These are phyloP conservation scores for Gandaritis pyraliata DNA, from an alignment of 2,888 invertebrate genomes.

Conservation along the genomic window DNA sequence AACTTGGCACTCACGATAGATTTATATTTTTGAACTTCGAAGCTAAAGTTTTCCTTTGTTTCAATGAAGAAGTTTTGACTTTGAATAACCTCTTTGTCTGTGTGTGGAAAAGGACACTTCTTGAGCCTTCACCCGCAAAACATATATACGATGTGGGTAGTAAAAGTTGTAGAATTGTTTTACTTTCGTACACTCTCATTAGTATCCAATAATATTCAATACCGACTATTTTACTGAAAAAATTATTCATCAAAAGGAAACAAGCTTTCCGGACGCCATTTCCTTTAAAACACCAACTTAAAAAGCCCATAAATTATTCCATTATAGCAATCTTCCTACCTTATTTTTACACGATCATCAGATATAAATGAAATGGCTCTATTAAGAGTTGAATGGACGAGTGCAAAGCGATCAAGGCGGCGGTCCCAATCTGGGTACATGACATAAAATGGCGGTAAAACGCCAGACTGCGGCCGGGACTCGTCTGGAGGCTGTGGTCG, in stretches of 20 bases:
- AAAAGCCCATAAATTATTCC: slow-evolving; percentile 39
- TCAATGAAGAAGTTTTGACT: slow-evolving; percentile 20
- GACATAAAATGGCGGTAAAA: slow-evolving; percentile 75
- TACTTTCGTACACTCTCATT: too few relatives aligned
- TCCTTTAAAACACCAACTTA: slow-evolving; percentile 21
- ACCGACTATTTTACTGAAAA: too few relatives aligned
- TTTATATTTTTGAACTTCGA: slow-evolving; percentile 41
- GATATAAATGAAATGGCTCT: slow-evolving; percentile 72
- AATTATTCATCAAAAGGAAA: slow-evolving; percentile 4
- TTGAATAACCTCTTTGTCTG: background rate
- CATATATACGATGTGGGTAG: too few relatives aligned
- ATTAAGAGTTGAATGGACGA: slow-evolving; percentile 70
- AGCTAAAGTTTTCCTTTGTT: slow-evolving; percentile 34
- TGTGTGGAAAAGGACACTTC: background rate
- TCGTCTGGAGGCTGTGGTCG: slow-evolving; percentile 27
- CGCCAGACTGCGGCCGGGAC: slow-evolving; percentile 56
- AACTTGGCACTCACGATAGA: slow-evolving; percentile 48
- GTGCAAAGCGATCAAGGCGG: slow-evolving; percentile 71
- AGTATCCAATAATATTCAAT: too few relatives aligned
- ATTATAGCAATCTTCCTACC: slow-evolving; percentile 43
- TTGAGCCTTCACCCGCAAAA: too few relatives aligned
- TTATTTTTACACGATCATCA: slow-evolving; percentile 73
- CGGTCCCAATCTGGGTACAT: slow-evolving; percentile 72
- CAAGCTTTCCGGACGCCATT: slow-evolving; percentile 1
- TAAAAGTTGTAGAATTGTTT: too few relatives aligned